Conservation (phyloP, 1,140 invertebrate genomes). For the Geopemphigus sp. region DNA sequence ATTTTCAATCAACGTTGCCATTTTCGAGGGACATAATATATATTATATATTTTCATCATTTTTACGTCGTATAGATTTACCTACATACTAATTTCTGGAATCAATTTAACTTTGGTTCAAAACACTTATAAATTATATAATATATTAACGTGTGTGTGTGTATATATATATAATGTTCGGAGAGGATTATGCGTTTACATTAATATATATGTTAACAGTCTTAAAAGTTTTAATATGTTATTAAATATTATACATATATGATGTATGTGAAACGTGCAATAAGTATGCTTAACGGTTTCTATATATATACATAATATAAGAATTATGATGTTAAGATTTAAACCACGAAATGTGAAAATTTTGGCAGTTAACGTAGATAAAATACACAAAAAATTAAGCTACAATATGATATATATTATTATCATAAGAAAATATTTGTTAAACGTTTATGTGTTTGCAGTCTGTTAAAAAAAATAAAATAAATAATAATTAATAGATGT, state of each 20-base stretch:
- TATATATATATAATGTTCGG: too few relatives aligned
- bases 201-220: neutral
- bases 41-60: too few relatives aligned
- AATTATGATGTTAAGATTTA: neutral
- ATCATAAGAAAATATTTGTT: constrained; percentile 3
- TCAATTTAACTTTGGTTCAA: neutral
- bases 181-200: neutral
- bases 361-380: neutral
- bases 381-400: neutral
- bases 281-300: neutral
- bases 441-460: constrained; percentile 5
- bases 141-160: too few relatives aligned
- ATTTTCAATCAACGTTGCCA: neutral
- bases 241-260: too few relatives aligned
- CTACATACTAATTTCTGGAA: neutral
- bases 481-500: constrained; percentile 1
- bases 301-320: neutral
- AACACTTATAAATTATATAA: neutral
- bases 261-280: constrained; percentile 10
- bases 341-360: neutral
- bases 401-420: neutral
- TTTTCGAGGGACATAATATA: neutral
- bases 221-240: neutral
- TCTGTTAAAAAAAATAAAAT: constrained; percentile 12
- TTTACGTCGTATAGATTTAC: too few relatives aligned